Conservation (phyloP, 2,113 vertebrate species). For the Cairina moschata region DNA sequence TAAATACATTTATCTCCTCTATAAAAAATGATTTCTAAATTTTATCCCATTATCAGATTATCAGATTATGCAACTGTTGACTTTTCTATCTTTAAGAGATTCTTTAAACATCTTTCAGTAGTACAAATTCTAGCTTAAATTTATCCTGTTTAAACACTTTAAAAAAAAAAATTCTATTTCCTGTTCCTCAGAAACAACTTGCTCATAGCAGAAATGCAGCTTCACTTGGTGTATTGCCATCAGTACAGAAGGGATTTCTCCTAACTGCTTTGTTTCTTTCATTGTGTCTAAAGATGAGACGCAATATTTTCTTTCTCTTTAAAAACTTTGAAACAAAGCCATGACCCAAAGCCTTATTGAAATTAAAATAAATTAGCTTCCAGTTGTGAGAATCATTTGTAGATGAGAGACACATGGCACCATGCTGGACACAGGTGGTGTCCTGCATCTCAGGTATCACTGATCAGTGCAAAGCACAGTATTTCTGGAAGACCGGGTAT, state of each 20-base stretch:
- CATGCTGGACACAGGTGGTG: not conserved
- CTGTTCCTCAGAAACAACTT: not conserved
- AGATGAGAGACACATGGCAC: not conserved
- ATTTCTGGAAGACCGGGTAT: too few relatives aligned
- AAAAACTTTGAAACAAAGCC: not conserved
- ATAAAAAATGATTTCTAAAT: not conserved
- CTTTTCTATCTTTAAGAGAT: not conserved
- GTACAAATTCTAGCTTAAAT: not conserved
- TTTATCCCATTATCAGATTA: not conserved
- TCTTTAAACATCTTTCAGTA: not conserved
- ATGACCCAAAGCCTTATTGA: not conserved
- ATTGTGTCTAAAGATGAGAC: not conserved
- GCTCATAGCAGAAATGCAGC: not conserved
- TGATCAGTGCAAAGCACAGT: too few relatives aligned
- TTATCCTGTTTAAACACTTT: slow-evolving; percentile 2
- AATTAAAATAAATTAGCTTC: not conserved
- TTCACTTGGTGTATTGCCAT: not conserved
- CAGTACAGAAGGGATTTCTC: not conserved
- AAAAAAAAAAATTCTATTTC: not conserved
- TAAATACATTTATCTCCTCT: not conserved
- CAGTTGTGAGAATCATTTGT: not conserved
- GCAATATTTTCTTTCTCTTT: not conserved
- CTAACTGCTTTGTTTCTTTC: not conserved
- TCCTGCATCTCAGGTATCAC: too few relatives aligned
- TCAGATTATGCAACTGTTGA: not conserved